A percentile compares a stretch with the other conserved stretches of the same genome.
phyloP scores from a whole-genome alignment of 2,888 invertebrate species.

The Cephonodes hylas region DNA sequence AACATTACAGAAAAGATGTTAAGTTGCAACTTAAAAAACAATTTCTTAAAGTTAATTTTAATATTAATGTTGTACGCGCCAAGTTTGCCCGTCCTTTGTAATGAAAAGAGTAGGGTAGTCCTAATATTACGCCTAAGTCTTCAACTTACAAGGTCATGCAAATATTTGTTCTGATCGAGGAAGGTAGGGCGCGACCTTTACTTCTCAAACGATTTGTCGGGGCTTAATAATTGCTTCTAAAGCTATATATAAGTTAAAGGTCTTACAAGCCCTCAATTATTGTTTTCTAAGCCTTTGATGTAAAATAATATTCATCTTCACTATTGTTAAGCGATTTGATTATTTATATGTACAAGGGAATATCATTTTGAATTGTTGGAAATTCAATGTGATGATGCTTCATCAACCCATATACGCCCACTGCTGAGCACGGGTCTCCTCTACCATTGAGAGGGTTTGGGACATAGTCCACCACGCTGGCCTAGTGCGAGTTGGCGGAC shows the following conservation, averaged over 20 bases:
- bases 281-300: not conserved
- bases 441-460: too few species aligned
- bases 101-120: not conserved
- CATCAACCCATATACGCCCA: too few species aligned
- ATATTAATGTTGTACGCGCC: not conserved
- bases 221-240: not conserved
- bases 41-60: not conserved
- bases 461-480: too few species aligned
- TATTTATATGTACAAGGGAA: too few species aligned
- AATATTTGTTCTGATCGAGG: not conserved
- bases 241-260: not conserved
- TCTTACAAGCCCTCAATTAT: not conserved
- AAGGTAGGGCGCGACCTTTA: not conserved
- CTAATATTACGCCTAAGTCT: not conserved
- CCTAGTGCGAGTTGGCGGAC: too few species aligned
- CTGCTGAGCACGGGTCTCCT: too few species aligned
- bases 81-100: conserved; percentile 6
- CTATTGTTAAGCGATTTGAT: too few species aligned
- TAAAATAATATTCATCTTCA: too few species aligned
- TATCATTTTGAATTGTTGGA: too few species aligned
- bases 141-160: not conserved
- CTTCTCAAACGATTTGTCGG: not conserved
- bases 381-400: too few species aligned
- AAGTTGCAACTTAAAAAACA: not conserved
- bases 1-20: not conserved